phyloP scores from a whole-genome alignment of 2,888 invertebrate genomes.

The Azorinus chamasolen region DNA sequence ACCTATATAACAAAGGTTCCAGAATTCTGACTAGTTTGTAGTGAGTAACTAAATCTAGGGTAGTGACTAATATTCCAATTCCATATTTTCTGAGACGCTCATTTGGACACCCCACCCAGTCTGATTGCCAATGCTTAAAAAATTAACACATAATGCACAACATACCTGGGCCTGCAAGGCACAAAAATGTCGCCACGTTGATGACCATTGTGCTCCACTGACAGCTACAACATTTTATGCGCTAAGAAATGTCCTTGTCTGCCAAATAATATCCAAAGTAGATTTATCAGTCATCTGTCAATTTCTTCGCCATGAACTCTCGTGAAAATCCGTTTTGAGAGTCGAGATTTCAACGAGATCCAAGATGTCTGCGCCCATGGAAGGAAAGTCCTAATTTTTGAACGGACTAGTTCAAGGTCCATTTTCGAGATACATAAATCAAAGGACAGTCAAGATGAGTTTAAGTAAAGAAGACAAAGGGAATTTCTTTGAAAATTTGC shows the following conservation, averaged over 20 bases:
- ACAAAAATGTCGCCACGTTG: conserved; percentile 20
- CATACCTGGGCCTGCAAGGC: conserved; percentile 36
- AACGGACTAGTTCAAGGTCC: conserved; percentile 34
- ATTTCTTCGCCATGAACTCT: conserved; percentile 24
- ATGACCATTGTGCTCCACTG: conserved; percentile 12
- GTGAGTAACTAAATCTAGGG: no score
- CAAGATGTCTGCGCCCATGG: conserved; percentile 69
- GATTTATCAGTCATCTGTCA: conserved; percentile 51
- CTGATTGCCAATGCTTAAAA: not conserved
- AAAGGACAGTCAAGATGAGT: conserved; percentile 69
- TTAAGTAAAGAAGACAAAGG: conserved; percentile 71
- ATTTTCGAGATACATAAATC: not conserved
- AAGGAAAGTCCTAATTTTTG: conserved; percentile 44
- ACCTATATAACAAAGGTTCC: no score
- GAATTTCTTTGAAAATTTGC: conserved; percentile 66
- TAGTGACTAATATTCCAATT: no score
- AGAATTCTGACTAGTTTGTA: no score
- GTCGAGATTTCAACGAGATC: conserved; percentile 53
- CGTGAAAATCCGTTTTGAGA: conserved; percentile 1
- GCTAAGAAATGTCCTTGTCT: not conserved
- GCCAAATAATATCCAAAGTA: conserved; percentile 3
- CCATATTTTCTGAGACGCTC: no score
- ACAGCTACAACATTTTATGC: conserved; percentile 13
- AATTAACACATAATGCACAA: not conserved
- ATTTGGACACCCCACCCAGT: no score